These are phyloP conservation scores for Astreopora myriophthalma DNA, from an alignment of 64 coral and sea anemone genomes.

Conservation along the genomic window DNA sequence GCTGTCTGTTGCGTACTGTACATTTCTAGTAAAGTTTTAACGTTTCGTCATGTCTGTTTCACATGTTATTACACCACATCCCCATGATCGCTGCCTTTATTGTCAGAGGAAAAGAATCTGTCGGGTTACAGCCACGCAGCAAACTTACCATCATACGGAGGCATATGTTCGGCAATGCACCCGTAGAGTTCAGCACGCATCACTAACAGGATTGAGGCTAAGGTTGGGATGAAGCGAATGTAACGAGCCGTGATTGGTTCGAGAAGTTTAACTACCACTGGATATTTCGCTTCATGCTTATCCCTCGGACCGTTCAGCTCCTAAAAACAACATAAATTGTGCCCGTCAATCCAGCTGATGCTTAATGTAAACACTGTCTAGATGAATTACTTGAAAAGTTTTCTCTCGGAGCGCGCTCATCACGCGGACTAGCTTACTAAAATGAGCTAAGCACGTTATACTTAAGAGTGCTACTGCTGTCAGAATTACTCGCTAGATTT, in stretches of 20 bases:
- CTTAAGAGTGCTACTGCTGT: no score
- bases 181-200: slow-evolving; percentile 90
- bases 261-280: slow-evolving; percentile 48
- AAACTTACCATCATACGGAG: slow-evolving; percentile 64
- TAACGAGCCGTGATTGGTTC: slow-evolving; percentile 64
- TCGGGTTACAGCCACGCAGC: background rate
- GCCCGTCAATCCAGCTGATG: no score
- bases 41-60: no score
- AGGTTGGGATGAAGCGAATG: slow-evolving; percentile 82
- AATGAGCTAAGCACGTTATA: no score
- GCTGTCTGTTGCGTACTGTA: no score
- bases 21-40: no score
- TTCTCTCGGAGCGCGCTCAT: no score
- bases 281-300: slow-evolving; percentile 63
- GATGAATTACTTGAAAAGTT: no score
- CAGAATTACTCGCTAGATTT: no score
- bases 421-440: no score
- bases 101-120: background rate
- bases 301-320: slow-evolving; percentile 72
- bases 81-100: background rate
- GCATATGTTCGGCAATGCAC: slow-evolving; percentile 63
- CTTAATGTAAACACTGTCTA: background rate
- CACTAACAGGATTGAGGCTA: slow-evolving; percentile 27
- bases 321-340: background rate
- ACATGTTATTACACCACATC: no score